Base-by-base conservation (phyloP, 2,113 vertebrate species). In the Rhinolophus sinicus region DNA sequence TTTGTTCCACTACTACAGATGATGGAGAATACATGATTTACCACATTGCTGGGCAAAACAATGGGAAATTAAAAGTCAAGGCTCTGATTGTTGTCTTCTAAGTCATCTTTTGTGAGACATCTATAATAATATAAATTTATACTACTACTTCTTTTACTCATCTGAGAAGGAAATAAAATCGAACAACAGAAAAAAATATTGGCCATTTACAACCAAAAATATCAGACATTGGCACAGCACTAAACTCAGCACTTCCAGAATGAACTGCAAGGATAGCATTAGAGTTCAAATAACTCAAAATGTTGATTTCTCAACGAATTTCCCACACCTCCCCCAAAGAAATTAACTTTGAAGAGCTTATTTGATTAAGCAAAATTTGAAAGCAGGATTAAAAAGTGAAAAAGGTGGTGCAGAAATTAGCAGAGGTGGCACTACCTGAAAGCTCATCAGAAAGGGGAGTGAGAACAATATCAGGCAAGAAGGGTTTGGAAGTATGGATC, bases 371-470 rank as follows among this genome's bases (percentile, higher is more conserved):
- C 98, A 98, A 98, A 98, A 98, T 98, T 98, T 98, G 98, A 99
- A 98, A 98, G 98, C 98, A 98, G 97, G 91, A 98, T 98, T 98
- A 98, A 98, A 98, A 98, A 97, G 98, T 98, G 98, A 98, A 98
- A 98, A 98, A 98, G 99, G 98, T 97, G 98, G 98, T 99, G 99
- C 99, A 99, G 98, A 99, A 99, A 99, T 99, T 98, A 99, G 99
- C 98, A 99, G 98, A 99, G 98, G 98, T 99, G 99, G 98, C 99
- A 99, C 99, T 99, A 99, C 99, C 99, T 99, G 99, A 99, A 99
- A 99, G 99, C 99, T 99, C 99, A 99, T 99, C 99, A 98, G 99
- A 99, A 99, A 99, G 99, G 99, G 99, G 99, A 99, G 99, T 99
- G 99, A 99, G 99, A 99, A 99, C 99, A 99, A 99, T 99, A 98